Evolutionary conservation across 2,113 vertebrate genomes (phyloP).

Genomic region (Danionella cerebrum): DNA sequence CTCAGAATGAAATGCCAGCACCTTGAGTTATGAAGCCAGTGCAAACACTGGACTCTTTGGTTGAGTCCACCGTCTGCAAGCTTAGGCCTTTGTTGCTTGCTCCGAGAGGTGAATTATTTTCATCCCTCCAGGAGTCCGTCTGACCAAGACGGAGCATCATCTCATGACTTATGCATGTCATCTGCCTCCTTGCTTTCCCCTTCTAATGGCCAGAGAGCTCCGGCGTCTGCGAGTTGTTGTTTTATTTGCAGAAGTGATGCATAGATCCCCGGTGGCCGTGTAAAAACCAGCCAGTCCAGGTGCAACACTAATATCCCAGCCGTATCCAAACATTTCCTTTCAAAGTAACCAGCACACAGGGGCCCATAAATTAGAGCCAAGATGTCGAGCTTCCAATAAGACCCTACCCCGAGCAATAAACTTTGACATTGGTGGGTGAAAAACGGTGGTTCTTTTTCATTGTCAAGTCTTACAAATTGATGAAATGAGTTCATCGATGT

Average conservation of each 20-base stretch:
- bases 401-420: conserved; percentile 76
- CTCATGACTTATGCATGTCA: conserved; percentile 44
- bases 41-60: neutral
- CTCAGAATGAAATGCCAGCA: neutral
- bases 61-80: neutral
- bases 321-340: conserved; percentile 98
- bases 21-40: neutral
- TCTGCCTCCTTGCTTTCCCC: conserved; percentile 22
- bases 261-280: conserved; percentile 82
- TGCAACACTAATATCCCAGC: conserved; percentile 90
- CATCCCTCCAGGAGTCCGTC: conserved; percentile 35
- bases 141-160: conserved; percentile 34
- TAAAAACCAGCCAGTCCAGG: conserved; percentile 80
- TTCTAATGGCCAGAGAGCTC: conserved; percentile 28
- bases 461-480: conserved; percentile 95
- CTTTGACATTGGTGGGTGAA: conserved; percentile 85
- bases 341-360: conserved; percentile 90
- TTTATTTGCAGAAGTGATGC: conserved; percentile 73
- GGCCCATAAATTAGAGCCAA: conserved; percentile 92
- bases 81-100: conserved; percentile 30
- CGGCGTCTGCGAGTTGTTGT: conserved; percentile 53
- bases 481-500: conserved; percentile 88
- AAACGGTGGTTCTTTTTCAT: conserved; percentile 79
- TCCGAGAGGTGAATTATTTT: conserved; percentile 24
- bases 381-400: conserved; percentile 79